phyloP scores from a whole-genome alignment of 2,113 vertebrate species.

The Monopterus albus region DNA sequence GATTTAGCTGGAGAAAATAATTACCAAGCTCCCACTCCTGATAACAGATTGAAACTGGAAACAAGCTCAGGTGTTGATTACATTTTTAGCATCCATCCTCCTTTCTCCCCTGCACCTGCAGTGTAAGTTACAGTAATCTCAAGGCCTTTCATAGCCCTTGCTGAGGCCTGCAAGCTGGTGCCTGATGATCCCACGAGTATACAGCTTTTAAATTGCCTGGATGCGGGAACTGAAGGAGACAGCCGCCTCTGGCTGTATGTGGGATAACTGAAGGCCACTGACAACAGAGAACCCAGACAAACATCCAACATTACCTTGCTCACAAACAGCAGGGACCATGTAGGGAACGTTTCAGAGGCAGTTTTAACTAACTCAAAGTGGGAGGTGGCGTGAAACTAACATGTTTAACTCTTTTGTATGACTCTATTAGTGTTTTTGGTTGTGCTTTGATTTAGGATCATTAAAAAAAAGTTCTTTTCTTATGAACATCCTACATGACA shows the following conservation, averaged over 20 bases:
- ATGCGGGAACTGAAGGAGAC: conserved; percentile 30
- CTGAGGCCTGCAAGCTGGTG: conserved; percentile 64
- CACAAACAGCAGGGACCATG: conserved; percentile 57
- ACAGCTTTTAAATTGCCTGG: conserved; percentile 68
- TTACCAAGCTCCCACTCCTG: conserved; percentile 37
- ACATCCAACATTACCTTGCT: conserved; percentile 31
- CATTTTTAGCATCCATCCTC: conserved; percentile 65
- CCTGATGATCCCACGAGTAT: conserved; percentile 60
- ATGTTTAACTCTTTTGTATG: not conserved
- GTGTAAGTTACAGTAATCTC: conserved; percentile 61
- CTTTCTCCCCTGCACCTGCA: conserved; percentile 52
- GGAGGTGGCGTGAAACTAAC: not conserved
- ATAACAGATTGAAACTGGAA: conserved; percentile 68
- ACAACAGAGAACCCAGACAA: conserved; percentile 40
- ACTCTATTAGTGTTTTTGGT: no score
- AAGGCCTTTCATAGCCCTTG: conserved; percentile 51
- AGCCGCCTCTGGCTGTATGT: conserved; percentile 46
- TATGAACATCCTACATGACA: no score
- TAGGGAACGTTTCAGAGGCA: conserved; percentile 19
- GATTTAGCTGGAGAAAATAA: conserved; percentile 63
- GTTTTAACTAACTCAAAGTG: conserved; percentile 4
- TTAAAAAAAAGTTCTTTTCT: no score
- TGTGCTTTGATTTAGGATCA: no score
- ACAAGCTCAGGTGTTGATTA: conserved; percentile 66
- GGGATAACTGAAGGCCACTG: conserved; percentile 35